Percentiles rank a stretch among this genome's conserved stretches.
These are phyloP conservation scores for Cyrtodaria siliqua DNA, from an alignment of 2,888 invertebrate species.

Conservation along the genomic window DNA sequence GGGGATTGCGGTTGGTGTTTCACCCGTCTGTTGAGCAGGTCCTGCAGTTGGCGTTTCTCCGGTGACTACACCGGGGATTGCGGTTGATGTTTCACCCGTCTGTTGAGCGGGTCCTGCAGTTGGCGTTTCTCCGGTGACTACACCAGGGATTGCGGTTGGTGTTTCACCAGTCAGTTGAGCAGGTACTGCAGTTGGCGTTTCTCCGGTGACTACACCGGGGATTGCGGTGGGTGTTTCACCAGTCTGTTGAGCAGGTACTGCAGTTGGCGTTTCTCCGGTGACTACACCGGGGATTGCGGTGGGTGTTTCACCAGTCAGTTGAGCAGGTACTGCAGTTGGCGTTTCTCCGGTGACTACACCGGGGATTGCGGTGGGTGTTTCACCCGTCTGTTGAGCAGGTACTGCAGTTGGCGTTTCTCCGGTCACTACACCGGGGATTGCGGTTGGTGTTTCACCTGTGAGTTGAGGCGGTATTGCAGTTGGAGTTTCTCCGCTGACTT, in stretches of 20 bases:
- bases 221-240: neutral
- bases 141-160: constrained; percentile 3
- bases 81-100: neutral
- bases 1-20: neutral
- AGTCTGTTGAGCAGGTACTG: neutral
- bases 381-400: neutral
- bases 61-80: neutral
- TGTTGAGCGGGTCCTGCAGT: constrained; percentile 8
- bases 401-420: neutral
- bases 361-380: neutral
- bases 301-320: neutral
- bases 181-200: constrained; percentile 12
- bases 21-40: neutral
- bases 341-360: neutral
- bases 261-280: neutral
- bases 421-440: neutral
- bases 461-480: neutral
- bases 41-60: constrained; percentile 4
- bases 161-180: neutral
- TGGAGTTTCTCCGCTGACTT: neutral
- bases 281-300: neutral
- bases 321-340: no score
- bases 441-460: constrained; percentile 6
- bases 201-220: neutral
- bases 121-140: neutral